Evolutionary conservation across 2,797 vertebrate species (phyloP).

Genomic region (Onychomys leucogaster): DNA sequence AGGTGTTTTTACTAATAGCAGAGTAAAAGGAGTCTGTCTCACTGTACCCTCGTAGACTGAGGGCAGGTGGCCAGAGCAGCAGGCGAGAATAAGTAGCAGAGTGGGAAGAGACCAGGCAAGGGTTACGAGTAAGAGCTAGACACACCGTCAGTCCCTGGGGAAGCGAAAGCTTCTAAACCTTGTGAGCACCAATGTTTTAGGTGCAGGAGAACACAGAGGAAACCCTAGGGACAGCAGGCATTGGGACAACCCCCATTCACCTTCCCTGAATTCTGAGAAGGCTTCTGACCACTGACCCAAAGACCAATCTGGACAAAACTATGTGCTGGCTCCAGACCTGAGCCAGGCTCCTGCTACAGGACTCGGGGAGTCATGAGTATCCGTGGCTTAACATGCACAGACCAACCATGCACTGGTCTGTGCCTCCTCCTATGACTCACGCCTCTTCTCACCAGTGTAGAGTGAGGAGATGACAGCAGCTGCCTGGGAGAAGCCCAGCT

Average conservation of each 20-base stretch:
- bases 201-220: neutral
- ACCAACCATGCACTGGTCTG: neutral
- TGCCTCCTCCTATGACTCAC: neutral
- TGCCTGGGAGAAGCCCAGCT: neutral
- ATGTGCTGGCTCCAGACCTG: neutral
- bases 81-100: neutral
- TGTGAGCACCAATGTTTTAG: neutral
- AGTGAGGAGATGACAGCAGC: conserved; percentile 15
- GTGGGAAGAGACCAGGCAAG: conserved; percentile 7
- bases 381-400: neutral
- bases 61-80: neutral
- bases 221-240: neutral
- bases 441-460: neutral
- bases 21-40: neutral
- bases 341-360: conserved; percentile 6
- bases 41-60: neutral
- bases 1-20: neutral
- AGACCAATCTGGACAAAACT: neutral
- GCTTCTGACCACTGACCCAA: conserved; percentile 50
- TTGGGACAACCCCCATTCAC: neutral
- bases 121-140: conserved; percentile 52
- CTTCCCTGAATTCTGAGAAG: conserved; percentile 9
- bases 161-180: neutral
- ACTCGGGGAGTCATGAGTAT: neutral
- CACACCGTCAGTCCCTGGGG: neutral